These are phyloP conservation scores for Habroteleia sp. DNA, from an alignment of 2,888 invertebrate species.

Conservation along the genomic window DNA sequence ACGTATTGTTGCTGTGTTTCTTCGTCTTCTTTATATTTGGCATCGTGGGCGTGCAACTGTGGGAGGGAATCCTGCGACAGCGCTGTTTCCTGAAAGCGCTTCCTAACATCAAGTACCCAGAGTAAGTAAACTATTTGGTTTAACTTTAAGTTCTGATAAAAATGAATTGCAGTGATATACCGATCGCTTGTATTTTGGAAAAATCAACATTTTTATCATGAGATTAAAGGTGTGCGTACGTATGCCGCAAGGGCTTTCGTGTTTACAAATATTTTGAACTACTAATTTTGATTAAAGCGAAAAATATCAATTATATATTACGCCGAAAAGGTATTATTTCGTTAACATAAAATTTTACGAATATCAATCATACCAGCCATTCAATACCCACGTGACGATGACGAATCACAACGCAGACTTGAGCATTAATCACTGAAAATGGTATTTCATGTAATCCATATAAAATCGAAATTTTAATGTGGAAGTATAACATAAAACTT, in stretches of 20 bases:
- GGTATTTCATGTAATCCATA: not conserved
- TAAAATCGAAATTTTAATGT: no score
- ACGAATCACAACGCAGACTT: constrained; percentile 5
- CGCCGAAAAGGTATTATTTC: no score
- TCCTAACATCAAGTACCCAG: constrained; percentile 86
- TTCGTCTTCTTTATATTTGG: constrained; percentile 99
- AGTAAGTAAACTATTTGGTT: constrained; percentile 85
- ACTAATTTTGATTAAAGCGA: no score
- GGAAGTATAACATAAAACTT: no score
- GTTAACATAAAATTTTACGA: not conserved
- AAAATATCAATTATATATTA: no score
- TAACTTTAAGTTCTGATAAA: constrained; percentile 37
- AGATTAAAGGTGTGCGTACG: constrained; percentile 61
- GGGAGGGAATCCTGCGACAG: constrained; percentile 98
- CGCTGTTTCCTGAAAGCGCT: constrained; percentile 92
- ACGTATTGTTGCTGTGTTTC: constrained; percentile 98
- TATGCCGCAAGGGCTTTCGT: constrained; percentile 36
- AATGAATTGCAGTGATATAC: constrained; percentile 45
- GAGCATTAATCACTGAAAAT: constrained; percentile 5
- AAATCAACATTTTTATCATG: constrained; percentile 15
- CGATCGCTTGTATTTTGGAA: constrained; percentile 25
- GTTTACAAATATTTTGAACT: constrained; percentile 9
- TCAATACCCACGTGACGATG: constrained; percentile 3
- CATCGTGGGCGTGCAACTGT: constrained; percentile 99
- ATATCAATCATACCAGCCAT: no score